Evolutionary conservation across 2,113 vertebrate species (phyloP).

Genomic region (Notarius lentiginosus): DNA sequence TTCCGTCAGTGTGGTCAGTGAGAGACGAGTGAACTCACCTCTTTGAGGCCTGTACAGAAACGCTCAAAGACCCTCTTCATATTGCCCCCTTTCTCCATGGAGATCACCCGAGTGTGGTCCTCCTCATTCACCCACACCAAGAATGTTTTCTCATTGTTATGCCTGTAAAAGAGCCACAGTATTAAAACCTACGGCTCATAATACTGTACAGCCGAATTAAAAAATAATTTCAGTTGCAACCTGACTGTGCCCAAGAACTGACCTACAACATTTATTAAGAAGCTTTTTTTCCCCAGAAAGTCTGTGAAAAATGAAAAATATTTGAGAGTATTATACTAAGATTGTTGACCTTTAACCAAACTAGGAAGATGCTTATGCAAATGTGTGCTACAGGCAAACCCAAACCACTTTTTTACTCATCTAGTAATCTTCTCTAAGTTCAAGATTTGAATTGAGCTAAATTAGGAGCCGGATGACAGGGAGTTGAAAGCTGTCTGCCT

Average conservation of each 20-base stretch:
- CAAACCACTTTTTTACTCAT: neutral
- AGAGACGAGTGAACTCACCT: constrained; percentile 64
- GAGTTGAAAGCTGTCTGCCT: neutral
- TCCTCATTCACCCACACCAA: constrained; percentile 77
- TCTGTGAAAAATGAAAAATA: neutral
- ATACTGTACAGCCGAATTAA: neutral
- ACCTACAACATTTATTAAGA: neutral
- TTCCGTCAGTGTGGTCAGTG: constrained; percentile 19
- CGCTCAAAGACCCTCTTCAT: constrained; percentile 96
- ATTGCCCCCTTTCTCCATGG: constrained; percentile 86
- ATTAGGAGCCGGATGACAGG: constrained; percentile 11
- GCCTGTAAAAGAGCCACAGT: constrained; percentile 59
- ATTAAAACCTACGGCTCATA: neutral
- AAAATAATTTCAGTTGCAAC: neutral
- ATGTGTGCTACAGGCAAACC: neutral
- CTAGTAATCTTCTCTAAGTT: neutral
- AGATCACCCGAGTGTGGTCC: constrained; percentile 78
- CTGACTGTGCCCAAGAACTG: neutral
- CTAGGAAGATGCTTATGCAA: neutral
- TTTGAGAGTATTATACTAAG: neutral
- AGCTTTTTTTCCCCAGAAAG: neutral
- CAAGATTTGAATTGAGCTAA: neutral
- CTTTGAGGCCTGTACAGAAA: constrained; percentile 90
- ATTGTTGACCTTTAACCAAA: neutral
- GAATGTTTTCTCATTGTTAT: constrained; percentile 77